phyloP scores from a whole-genome alignment of 2,888 invertebrate species.

The Opisthograptis luteolata region DNA sequence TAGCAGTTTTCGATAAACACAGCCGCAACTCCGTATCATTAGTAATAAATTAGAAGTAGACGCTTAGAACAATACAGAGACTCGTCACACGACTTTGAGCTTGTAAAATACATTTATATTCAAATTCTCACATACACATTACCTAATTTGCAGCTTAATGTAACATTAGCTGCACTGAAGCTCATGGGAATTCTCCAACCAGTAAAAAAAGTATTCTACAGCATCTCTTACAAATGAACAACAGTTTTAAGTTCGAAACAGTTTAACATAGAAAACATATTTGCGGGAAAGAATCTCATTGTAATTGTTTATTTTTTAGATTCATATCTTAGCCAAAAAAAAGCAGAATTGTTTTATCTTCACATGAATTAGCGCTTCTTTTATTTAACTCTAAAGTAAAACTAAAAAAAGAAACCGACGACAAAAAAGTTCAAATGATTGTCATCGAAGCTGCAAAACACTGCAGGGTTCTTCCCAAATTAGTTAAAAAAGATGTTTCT shows the following conservation, averaged over 20 bases:
- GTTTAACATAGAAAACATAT: conserved; percentile 48
- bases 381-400: conserved; percentile 9
- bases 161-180: conserved; percentile 59
- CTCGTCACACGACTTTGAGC: conserved; percentile 45
- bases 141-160: conserved; percentile 78
- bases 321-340: conserved; percentile 13
- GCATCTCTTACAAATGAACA: conserved; percentile 60
- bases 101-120: conserved; percentile 33
- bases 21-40: conserved; percentile 34
- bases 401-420: conserved; percentile 11
- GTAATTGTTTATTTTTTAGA: conserved; percentile 30
- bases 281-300: conserved; percentile 27
- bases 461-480: conserved; percentile 35
- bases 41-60: conserved; percentile 46
- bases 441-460: conserved; percentile 16
- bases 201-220: conserved; percentile 46
- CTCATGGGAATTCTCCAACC: conserved; percentile 68
- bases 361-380: conserved; percentile 15
- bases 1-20: conserved; percentile 41
- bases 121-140: conserved; percentile 75
- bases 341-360: conserved; percentile 13
- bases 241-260: conserved; percentile 53
- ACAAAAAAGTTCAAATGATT: conserved; percentile 5
- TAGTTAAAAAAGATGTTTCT: conserved; percentile 34
- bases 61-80: conserved; percentile 52